A percentile compares a stretch with the other conserved stretches of the same genome.
These are phyloP conservation scores for Boleophthalmus pectinirostris DNA, from an alignment of 2,113 vertebrate genomes.

Conservation along the genomic window DNA sequence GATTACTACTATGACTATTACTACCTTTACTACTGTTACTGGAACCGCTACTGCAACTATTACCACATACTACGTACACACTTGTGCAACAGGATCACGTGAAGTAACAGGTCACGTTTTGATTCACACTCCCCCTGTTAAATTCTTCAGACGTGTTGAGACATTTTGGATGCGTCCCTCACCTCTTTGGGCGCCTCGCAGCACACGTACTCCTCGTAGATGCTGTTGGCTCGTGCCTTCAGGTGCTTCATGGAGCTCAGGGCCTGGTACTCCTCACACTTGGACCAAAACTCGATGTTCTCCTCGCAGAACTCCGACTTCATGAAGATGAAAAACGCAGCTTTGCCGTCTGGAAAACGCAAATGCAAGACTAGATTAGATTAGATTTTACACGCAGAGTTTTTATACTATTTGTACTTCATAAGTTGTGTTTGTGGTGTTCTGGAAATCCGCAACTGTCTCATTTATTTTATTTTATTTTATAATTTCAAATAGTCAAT, in stretches of 20 bases:
- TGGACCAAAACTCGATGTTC: slow-evolving; percentile 88
- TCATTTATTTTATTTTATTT: no score
- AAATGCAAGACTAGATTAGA: background rate
- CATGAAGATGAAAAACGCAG: slow-evolving; percentile 80
- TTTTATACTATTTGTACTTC: no score
- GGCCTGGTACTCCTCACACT: slow-evolving; percentile 82
- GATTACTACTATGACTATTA: no score
- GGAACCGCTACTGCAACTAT: background rate
- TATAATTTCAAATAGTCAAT: no score
- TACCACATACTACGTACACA: background rate
- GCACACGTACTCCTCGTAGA: slow-evolving; percentile 88
- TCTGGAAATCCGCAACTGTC: no score
- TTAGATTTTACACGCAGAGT: background rate
- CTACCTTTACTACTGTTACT: background rate
- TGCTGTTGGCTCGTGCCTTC: slow-evolving; percentile 81
- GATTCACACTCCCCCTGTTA: no score
- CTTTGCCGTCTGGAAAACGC: slow-evolving; percentile 75
- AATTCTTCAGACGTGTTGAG: no score
- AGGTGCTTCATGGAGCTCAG: slow-evolving; percentile 80
- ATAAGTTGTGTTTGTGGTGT: no score
- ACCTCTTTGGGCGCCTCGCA: slow-evolving; percentile 93
- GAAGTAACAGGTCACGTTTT: no score
- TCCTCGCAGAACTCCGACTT: slow-evolving; percentile 87
- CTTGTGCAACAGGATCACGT: no score
- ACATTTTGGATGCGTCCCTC: slow-evolving; percentile 5